Percentiles rank a stretch among this genome's conserved stretches.
These are phyloP conservation scores for Plemyria rubiginata DNA, from an alignment of 2,888 invertebrate genomes.

Conservation along the genomic window DNA sequence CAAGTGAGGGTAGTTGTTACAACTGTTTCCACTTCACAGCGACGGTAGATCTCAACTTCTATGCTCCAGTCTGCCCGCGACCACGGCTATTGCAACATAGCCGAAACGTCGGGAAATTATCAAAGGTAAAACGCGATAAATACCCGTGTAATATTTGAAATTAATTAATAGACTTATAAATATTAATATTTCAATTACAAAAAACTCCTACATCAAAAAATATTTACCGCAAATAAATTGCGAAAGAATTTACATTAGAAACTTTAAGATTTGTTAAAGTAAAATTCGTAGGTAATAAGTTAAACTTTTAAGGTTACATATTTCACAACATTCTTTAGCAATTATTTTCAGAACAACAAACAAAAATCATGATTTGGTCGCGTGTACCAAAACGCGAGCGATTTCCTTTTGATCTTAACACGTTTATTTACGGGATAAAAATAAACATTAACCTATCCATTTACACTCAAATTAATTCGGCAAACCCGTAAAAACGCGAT, in stretches of 20 bases:
- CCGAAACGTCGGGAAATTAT: too few species aligned
- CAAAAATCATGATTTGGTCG: conserved; percentile 15
- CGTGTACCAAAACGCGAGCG: conserved; percentile 4
- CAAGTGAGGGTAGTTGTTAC: too few species aligned
- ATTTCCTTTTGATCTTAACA: conserved; percentile 21
- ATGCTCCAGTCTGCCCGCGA: too few species aligned
- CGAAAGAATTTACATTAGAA: background rate
- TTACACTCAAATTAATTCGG: conserved; percentile 26
- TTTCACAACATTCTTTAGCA: background rate
- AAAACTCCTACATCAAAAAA: too few species aligned
- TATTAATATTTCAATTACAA: too few species aligned
- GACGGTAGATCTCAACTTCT: too few species aligned
- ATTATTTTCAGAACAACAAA: conserved; percentile 15
- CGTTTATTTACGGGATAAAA: conserved; percentile 21
- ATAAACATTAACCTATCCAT: conserved; percentile 19
- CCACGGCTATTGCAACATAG: too few species aligned
- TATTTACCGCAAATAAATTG: too few species aligned
- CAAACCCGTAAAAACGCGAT: conserved; percentile 21
- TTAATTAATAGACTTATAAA: too few species aligned
- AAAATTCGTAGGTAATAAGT: conserved; percentile 2
- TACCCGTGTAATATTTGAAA: too few species aligned
- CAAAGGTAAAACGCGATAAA: too few species aligned
- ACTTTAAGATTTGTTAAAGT: background rate
- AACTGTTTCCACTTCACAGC: too few species aligned
- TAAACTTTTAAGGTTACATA: background rate